phyloP scores from a whole-genome alignment of 2,113 vertebrate species.

The Geococcyx californianus region DNA sequence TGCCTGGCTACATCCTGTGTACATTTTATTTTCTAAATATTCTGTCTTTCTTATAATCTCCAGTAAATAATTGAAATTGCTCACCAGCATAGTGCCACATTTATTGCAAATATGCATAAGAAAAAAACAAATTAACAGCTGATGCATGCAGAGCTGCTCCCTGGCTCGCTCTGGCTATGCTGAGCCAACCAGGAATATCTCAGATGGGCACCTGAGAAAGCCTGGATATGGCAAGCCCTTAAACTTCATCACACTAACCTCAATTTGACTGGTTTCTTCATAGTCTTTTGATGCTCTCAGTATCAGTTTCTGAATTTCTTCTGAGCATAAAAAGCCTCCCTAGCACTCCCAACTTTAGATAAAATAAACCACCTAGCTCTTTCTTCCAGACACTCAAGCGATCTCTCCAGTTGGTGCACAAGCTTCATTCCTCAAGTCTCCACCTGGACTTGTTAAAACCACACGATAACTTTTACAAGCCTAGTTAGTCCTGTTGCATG shows the following conservation, averaged over 20 bases:
- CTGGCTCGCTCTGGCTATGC: neutral
- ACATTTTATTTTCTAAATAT: neutral
- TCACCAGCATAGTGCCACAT: neutral
- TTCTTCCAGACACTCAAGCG: neutral
- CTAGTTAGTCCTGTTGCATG: neutral
- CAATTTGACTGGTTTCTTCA: neutral
- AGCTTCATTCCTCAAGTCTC: neutral
- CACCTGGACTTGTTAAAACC: slow-evolving; percentile 9
- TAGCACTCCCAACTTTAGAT: accelerated
- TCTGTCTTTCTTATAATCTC: slow-evolving; percentile 10
- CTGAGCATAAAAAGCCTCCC: neutral
- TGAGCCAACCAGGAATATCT: neutral
- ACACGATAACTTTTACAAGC: neutral
- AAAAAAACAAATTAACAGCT: neutral
- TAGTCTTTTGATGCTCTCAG: neutral
- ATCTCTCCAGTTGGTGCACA: neutral
- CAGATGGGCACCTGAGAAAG: neutral
- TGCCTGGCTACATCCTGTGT: neutral
- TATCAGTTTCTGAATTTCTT: neutral
- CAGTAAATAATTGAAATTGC: slow-evolving; percentile 33
- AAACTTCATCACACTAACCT: neutral
- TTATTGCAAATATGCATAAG: neutral
- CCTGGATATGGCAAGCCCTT: neutral
- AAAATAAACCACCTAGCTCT: neutral
- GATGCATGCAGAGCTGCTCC: neutral